Evolutionary conservation across 2,113 vertebrate species (phyloP), one percentile per base, ranked within the genome.

Genomic region (Puntigrus tetrazona): DNA sequence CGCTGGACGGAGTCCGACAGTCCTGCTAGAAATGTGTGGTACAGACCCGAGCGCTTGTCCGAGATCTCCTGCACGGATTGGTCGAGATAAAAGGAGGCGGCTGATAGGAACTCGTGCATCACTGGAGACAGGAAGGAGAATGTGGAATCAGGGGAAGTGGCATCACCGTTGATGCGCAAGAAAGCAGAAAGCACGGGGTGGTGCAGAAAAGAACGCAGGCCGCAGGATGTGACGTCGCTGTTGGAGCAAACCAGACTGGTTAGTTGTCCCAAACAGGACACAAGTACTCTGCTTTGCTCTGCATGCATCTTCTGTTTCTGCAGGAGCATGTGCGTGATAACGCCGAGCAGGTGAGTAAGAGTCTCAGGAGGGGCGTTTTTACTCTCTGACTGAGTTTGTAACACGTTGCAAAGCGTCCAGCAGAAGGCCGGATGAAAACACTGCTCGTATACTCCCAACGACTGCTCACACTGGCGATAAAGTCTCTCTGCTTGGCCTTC

Each of bases 71-170:
- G 45, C 16, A 29, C 63, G 1, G 89, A 81, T 14, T 45, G 75
- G 57, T 89, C 90, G 27, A 93, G 31, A 87, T 91, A 93, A 81
- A 93, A 92, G 27, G 87, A 89, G 0, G 88, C n/a, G 1, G 93
- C 95, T 75, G 89, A 67, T 34, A 95, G 20, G 73, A 95, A 95
- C 76, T 95, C 92, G 83, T 90, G 92, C 45, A 94, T 86, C 45
- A 87, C 69, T 2, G 87, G 91, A 50, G 93, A 92, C 57, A 81
- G 82, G 85, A 95, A 95, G 3, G 91, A 91, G 78, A 93, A 92
- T 14, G 85, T 47, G 41, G 67, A 6, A 18, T 45, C 18, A 1
- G 87, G 65, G 3, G 86, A 87, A 14, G 83, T 87, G 69, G 67
- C 69, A 7, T 87, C 88, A 8, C 78, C 74, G 0, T 87, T 61